Evolutionary conservation across 2,888 invertebrate species (phyloP), one percentile per base, ranked within the genome.

Genomic region (Xestia rhomboidea): DNA sequence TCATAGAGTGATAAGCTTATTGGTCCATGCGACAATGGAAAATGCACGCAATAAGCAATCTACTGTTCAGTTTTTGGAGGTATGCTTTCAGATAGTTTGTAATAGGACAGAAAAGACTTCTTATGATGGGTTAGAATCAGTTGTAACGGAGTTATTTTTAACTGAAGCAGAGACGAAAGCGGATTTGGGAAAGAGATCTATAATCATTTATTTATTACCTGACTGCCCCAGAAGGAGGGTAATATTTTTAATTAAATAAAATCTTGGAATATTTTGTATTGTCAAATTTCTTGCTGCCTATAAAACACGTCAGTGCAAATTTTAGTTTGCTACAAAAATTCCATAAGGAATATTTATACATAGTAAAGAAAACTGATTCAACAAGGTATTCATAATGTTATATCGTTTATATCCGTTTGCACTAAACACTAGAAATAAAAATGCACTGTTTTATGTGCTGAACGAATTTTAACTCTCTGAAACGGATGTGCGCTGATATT

Each of bases 1-100:
- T 62, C 34, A 21, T 34, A 5, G 30, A 81, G 38, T 44, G 76
- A 80, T 79, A 21, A 8, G 60, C 27, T 72, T 66, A 76, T 81
- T 44, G 68, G 63, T 10, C 24, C 64, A 27, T 34, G 46, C 49
- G 49, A 49, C 82, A 69, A 69, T 38, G 46, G 62, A 76, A 69
- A 66, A 76, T 54, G n/a, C n/a, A 30, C 41, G 51, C 44, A 54
- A 21, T 69, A 60, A 1, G 41, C 41, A 41, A 82, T 82, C n/a
- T 38, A 69, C 24, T 27, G 46, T 54, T 30, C 11, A 62, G 49
- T 57, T 13, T 49, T 57, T 30, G 6, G 34, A 24, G 34, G 24
- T 38, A 13, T 34, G 34, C 13, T 30, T 57, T 38, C n/a, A 57
- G 54, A 34, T 46, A 49, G 10, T 15, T 24, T n/a, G 18, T n/a